Evolutionary conservation across 2,113 vertebrate species (phyloP).

Genomic region (Anolis carolinensis): DNA sequence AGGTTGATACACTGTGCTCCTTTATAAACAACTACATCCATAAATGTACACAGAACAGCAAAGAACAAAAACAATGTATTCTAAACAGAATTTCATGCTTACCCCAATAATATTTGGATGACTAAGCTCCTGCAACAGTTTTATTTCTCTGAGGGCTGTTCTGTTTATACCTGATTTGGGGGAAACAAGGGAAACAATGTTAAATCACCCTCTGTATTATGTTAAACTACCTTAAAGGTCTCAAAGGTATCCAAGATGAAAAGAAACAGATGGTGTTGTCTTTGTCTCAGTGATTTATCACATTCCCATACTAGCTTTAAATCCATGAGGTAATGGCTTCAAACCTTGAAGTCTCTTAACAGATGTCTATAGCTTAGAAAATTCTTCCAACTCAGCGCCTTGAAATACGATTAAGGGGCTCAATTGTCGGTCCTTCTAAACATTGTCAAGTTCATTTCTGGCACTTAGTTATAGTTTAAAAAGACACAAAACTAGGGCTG

Average conservation of each 20-base stretch:
- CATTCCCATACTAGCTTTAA: not conserved
- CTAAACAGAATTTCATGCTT: conserved; percentile 74
- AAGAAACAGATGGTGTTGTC: not conserved
- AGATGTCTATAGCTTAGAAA: not conserved
- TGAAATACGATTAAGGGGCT: too few relatives aligned
- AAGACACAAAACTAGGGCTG: not conserved
- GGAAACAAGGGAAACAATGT: not conserved
- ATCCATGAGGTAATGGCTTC: not conserved
- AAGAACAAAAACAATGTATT: conserved; percentile 28
- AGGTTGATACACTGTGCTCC: not conserved
- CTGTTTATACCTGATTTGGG: conserved; percentile 90
- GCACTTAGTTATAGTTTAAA: not conserved
- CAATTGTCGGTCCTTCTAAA: not conserved
- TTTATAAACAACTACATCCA: not conserved
- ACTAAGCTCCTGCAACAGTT: conserved; percentile 93
- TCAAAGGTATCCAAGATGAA: not conserved
- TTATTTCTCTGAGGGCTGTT: conserved; percentile 96
- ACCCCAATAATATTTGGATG: conserved; percentile 98
- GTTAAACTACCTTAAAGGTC: not conserved
- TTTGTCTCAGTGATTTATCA: not conserved
- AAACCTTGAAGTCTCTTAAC: not conserved
- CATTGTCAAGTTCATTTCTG: not conserved
- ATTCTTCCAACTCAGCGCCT: not conserved
- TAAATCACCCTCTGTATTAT: not conserved
- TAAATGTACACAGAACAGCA: not conserved